Evolutionary conservation across 2,888 invertebrate species (phyloP), one percentile per base, ranked within the genome.

Genomic region (Tipula confusa): DNA sequence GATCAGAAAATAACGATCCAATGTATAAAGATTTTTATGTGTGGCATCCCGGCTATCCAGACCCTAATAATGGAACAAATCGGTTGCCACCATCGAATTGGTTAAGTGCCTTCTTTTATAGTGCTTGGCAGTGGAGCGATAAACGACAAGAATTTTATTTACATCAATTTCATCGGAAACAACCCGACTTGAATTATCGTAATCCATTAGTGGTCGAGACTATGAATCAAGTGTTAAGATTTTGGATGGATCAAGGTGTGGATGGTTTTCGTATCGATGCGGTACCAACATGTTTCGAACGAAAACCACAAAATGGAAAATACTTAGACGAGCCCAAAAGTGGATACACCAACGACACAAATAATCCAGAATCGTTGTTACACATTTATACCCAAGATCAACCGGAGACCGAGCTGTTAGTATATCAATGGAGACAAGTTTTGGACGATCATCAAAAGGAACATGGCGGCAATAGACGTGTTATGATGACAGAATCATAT

Each of bases 161-260:
- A 9, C 95, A 96, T 87, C 92, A 94, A 86, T 95, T 95, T 86
- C 91, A 92, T 0, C 89, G 90, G n/a, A 91, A 92, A 28, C 94
- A 95, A 87, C 95, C 96, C 0, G 95, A 96, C 88, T 90, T 96
- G 0, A 95, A 96, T 89, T 93, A 92, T 87, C 91, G 93, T 28
- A 94, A 94, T 88, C 91, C 93, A 0, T 89, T 89, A 0, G 92
- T 96, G 0, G 91, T 93, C 0, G 89, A 91, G 82, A 92, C 93
- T 88, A 91, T 93, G 90, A 90, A 92, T 90, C 91, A 91, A 7
- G 92, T 93, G 11, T 87, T 95, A 86, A 87, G 88, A 84, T 95
- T 93, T 88, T 96, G 96, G 96, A 88, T 96, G 31, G 91, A 93
- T 38, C 92, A 93, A 86, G 97, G 97, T 2, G 93, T 97, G 0